Base-by-base conservation (phyloP, 1,140 invertebrate species). In the Streblospio benedicti region DNA sequence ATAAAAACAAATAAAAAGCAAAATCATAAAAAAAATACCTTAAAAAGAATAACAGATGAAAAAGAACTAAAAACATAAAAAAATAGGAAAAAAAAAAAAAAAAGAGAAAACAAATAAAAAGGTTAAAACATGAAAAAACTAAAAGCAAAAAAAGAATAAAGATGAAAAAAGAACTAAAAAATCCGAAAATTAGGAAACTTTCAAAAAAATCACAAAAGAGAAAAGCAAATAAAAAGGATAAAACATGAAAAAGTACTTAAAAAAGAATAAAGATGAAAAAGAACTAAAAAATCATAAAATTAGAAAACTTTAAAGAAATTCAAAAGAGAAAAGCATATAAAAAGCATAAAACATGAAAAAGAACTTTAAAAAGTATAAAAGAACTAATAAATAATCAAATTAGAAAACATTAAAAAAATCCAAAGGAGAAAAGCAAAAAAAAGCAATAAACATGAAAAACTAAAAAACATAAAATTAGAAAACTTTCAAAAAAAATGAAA, bases 1-100 rank as follows among this genome's bases (percentile, higher is more conserved):
- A 54, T 54, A 60, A 25, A 41, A 16, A 31, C 27, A 60, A 27
- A 41, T 52, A 41, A 51, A 47, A 47, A 47, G 5, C 6, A 47
- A 47, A 20, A n/a, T n/a, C 14, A 6, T n/a, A 47, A 47, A 47
- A 20, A 47, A 20, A 47, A 47, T 6, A 12, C 23, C 6, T n/a
- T 12, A 47, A 47, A 38, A 38, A 38, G 9, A 9, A 9, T 9
- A 38, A 38, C 9, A 38, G n/a, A 38, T 9, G n/a, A 9, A 38
- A 38, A 38, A 9, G 9, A 38, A 38, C 9, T 9, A 38, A 38
- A 38, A 38, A 38, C 9, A 38, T 9, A 38, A 38, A 38, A 38
- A 38, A 38, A 38, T 38, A 38, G n/a, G n/a, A 9, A 9, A 9
- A 38, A 38, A 38, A 38, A 38, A 38, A 38, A 38, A n/a, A n/a